These are phyloP conservation scores for Acronicta aceris DNA, from an alignment of 2,888 invertebrate genomes.

Conservation along the genomic window DNA sequence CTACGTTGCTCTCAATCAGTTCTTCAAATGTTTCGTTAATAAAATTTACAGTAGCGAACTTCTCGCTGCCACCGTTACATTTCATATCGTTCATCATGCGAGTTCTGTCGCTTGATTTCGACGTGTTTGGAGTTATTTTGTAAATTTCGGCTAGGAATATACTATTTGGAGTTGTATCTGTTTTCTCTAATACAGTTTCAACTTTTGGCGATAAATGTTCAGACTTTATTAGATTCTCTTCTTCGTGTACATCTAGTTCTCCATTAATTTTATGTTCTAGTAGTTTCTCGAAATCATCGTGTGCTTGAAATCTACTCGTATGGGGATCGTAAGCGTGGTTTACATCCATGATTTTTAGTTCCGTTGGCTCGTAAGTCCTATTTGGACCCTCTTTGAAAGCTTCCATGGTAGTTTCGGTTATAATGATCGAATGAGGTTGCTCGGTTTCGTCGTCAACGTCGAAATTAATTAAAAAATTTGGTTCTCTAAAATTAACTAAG, in stretches of 20 bases:
- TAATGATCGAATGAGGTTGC: conserved; percentile 84
- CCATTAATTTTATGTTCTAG: conserved; percentile 57
- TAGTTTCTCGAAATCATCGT: conserved; percentile 38
- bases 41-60: conserved; percentile 81
- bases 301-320: conserved; percentile 35
- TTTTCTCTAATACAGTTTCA: conserved; percentile 35
- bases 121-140: conserved; percentile 46
- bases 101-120: conserved; percentile 35
- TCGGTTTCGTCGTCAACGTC: conserved; percentile 81
- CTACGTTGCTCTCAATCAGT: conserved; percentile 83
- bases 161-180: conserved; percentile 27
- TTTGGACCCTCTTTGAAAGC: conserved; percentile 68
- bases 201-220: conserved; percentile 41
- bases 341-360: conserved; percentile 55
- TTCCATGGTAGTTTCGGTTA: conserved; percentile 77
- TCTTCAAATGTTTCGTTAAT: conserved; percentile 83
- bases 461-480: conserved; percentile 73
- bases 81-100: conserved; percentile 46
- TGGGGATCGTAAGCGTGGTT: conserved; percentile 72
- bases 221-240: conserved; percentile 29
- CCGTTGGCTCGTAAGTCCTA: conserved; percentile 66
- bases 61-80: conserved; percentile 75
- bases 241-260: conserved; percentile 41
- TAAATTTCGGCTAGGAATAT: conserved; percentile 30
- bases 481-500: conserved; percentile 67